Conservation (phyloP, 2,888 invertebrate genomes). For the Chrysina gloriosa region DNA sequence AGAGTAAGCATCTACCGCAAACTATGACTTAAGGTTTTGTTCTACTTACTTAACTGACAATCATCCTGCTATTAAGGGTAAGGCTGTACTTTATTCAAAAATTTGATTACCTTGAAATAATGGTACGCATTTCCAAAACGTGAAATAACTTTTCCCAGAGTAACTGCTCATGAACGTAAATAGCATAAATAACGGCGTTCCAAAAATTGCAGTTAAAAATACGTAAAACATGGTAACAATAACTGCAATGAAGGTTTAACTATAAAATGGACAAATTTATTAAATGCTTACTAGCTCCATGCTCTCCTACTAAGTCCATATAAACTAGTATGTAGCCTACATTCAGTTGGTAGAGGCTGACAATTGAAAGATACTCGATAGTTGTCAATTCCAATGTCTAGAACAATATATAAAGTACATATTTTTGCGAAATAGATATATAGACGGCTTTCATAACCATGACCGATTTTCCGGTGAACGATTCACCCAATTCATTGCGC, state of each 20-base stretch:
- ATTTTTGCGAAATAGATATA: not conserved
- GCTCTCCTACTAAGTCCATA: constrained; percentile 7
- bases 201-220: constrained; percentile 29
- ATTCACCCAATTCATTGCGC: not conserved
- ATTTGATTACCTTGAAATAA: constrained; percentile 33
- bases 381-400: constrained; percentile 5
- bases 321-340: constrained; percentile 7
- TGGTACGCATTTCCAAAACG: constrained; percentile 42
- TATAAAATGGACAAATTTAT: not conserved
- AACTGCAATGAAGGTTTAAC: constrained; percentile 16
- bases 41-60: not conserved
- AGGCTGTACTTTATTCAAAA: not conserved
- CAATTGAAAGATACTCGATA: constrained; percentile 5
- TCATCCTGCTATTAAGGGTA: not conserved
- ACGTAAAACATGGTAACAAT: not conserved
- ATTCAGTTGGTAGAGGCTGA: not conserved
- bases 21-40: not conserved
- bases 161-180: constrained; percentile 42
- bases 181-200: constrained; percentile 38
- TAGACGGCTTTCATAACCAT: too few relatives aligned
- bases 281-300: constrained; percentile 36
- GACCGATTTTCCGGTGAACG: not conserved
- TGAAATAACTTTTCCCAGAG: constrained; percentile 32
- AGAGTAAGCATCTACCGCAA: not conserved
- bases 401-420: not conserved